These are phyloP conservation scores for Tricholauxania praeusta DNA, from an alignment of 2,888 invertebrate species.

Conservation along the genomic window DNA sequence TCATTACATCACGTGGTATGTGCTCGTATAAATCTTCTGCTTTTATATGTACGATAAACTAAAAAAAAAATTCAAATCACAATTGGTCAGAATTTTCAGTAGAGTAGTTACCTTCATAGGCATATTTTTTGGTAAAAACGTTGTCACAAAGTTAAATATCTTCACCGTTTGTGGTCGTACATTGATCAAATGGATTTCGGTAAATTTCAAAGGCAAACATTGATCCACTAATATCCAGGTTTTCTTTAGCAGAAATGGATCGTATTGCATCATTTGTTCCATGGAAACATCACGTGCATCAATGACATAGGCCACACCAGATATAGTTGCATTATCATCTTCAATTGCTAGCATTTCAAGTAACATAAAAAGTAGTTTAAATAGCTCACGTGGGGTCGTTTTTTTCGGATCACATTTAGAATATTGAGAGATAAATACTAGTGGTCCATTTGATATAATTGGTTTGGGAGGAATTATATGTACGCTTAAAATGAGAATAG, in stretches of 20 bases:
- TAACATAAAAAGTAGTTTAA: conserved; percentile 59
- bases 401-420: conserved; percentile 55
- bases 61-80: not conserved
- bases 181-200: conserved; percentile 59
- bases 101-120: conserved; percentile 54
- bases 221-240: conserved; percentile 52
- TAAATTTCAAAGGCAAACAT: conserved; percentile 56
- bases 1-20: conserved; percentile 56
- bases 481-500: conserved; percentile 45
- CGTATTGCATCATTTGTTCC: conserved; percentile 58
- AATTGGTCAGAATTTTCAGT: not conserved
- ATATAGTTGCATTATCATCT: conserved; percentile 53
- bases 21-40: conserved; percentile 58
- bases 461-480: conserved; percentile 56
- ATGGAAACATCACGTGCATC: conserved; percentile 57
- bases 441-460: conserved; percentile 48
- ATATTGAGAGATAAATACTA: conserved; percentile 57
- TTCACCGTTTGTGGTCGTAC: conserved; percentile 54
- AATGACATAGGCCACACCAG: conserved; percentile 55
- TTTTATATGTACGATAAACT: conserved; percentile 60
- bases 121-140: conserved; percentile 54
- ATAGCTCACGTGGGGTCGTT: conserved; percentile 53
- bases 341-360: conserved; percentile 57
- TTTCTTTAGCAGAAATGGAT: conserved; percentile 57
- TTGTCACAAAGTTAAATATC: conserved; percentile 54